Conservation (phyloP, 2,113 vertebrate species). For the Platichthys stellatus region DNA sequence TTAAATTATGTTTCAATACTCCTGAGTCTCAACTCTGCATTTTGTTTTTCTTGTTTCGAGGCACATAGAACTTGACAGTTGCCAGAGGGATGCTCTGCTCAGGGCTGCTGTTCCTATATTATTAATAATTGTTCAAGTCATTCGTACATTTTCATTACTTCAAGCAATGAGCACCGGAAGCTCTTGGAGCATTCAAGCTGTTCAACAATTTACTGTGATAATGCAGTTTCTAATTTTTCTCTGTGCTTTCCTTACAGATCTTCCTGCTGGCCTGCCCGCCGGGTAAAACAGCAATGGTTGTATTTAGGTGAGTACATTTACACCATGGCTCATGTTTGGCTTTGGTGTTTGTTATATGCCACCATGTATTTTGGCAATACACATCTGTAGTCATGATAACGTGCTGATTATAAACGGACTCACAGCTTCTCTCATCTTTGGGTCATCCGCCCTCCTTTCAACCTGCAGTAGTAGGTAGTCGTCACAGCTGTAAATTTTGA, state of each 20-base stretch:
- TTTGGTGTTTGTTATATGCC: background rate
- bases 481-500: background rate
- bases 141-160: constrained; percentile 36
- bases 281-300: constrained; percentile 87
- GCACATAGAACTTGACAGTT: background rate
- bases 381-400: background rate
- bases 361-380: background rate
- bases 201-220: constrained; percentile 27
- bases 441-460: background rate
- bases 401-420: background rate
- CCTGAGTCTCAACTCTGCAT: background rate
- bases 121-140: constrained; percentile 32
- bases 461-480: background rate
- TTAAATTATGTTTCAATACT: constrained; percentile 10
- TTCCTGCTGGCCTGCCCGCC: constrained; percentile 97
- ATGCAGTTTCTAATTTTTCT: constrained; percentile 33
- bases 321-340: background rate
- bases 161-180: constrained; percentile 7
- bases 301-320: constrained; percentile 90
- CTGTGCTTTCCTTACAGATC: constrained; percentile 86
- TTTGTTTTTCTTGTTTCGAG: constrained; percentile 17
- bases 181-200: constrained; percentile 24
- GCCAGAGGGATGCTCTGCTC: constrained; percentile 12
- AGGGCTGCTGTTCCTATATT: constrained; percentile 28
- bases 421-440: background rate